Conservation (phyloP, 2,113 vertebrate species). For the Alces alces region DNA sequence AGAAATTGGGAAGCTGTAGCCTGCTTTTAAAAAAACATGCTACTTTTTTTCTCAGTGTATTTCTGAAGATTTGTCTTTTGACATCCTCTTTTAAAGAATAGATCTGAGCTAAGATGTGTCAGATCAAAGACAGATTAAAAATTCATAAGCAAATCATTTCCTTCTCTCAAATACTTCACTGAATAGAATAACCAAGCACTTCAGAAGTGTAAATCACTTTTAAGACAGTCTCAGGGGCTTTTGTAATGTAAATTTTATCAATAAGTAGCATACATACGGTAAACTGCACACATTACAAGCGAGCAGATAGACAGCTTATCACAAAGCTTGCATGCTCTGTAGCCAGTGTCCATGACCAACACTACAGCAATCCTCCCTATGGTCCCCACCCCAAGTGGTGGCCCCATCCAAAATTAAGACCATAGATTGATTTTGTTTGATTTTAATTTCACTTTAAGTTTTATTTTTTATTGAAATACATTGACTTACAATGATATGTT, state of each 20-base stretch:
- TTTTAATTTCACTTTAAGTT: background rate
- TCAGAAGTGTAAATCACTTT: conserved; percentile 15
- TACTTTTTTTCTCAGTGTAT: background rate
- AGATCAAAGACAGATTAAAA: conserved; percentile 22
- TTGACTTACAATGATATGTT: background rate
- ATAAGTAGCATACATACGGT: background rate
- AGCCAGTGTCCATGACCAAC: background rate
- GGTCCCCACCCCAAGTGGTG: background rate
- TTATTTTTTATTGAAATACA: background rate
- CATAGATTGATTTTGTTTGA: background rate
- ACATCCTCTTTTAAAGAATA: background rate
- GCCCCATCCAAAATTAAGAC: background rate
- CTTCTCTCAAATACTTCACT: background rate
- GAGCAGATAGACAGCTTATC: background rate
- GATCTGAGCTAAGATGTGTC: background rate
- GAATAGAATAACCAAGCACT: background rate
- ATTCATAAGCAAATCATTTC: conserved; percentile 6
- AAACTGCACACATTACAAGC: background rate
- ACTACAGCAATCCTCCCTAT: background rate
- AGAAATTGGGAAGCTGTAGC: background rate
- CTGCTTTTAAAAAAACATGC: background rate
- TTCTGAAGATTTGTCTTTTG: background rate
- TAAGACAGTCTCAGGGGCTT: background rate
- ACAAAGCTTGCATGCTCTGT: background rate
- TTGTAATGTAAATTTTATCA: background rate